phyloP scores from a whole-genome alignment of 2,113 vertebrate species.

The Agelaius phoeniceus region DNA sequence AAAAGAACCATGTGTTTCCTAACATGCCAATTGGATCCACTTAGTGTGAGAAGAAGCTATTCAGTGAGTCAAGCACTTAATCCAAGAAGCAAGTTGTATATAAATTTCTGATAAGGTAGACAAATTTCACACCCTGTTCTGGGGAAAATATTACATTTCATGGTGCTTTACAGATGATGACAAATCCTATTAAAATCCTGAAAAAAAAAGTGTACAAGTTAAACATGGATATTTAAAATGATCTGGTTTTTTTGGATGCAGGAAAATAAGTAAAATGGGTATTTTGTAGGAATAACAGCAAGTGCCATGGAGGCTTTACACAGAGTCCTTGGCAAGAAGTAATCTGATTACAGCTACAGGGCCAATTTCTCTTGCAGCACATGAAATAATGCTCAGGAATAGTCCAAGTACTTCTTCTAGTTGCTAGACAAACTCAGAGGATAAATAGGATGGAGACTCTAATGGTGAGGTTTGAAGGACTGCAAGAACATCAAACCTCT shows the following conservation, averaged over 20 bases:
- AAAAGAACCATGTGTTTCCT: not conserved
- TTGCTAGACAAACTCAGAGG: not conserved
- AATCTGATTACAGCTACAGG: not conserved
- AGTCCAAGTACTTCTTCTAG: not conserved
- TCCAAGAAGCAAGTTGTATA: not conserved
- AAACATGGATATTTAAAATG: not conserved
- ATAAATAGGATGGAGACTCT: not conserved
- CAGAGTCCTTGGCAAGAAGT: not conserved
- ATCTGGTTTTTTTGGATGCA: not conserved
- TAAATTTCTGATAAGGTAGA: conserved; percentile 45
- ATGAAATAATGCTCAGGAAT: not conserved
- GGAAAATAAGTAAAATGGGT: not conserved
- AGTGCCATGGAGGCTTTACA: not conserved
- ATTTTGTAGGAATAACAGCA: not conserved
- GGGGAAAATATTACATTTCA: conserved; percentile 26
- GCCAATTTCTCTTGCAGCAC: not conserved
- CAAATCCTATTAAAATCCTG: conserved; percentile 36
- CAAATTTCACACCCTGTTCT: conserved; percentile 38
- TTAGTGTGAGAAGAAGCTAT: not conserved
- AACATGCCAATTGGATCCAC: not conserved
- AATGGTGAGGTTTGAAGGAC: not conserved
- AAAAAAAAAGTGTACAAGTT: not conserved
- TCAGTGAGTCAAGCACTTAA: not conserved
- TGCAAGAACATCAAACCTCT: not conserved
- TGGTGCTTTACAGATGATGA: not conserved